These are phyloP conservation scores for Nebria brevicollis DNA, from an alignment of 2,888 invertebrate species.

Conservation along the genomic window DNA sequence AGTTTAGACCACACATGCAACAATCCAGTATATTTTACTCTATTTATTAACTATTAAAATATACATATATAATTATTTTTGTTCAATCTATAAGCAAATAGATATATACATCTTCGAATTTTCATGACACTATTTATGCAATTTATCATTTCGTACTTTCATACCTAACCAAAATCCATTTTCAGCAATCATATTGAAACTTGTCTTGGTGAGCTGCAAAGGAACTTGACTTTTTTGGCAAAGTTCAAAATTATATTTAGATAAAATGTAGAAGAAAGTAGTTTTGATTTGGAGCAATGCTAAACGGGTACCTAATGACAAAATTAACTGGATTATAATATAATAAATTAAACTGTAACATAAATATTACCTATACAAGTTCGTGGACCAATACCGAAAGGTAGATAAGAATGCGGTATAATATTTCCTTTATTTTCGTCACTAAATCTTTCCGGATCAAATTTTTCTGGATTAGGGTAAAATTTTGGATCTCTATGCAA, in stretches of 20 bases:
- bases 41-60: too few species aligned
- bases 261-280: slow-evolving; percentile 58
- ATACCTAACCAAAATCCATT: slow-evolving; percentile 60
- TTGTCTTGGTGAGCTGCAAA: slow-evolving; percentile 55
- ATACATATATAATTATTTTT: too few species aligned
- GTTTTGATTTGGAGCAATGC: slow-evolving; percentile 63
- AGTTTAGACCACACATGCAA: too few species aligned
- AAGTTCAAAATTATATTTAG: slow-evolving; percentile 60
- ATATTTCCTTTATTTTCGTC: slow-evolving; percentile 57
- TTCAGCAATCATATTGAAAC: slow-evolving; percentile 54
- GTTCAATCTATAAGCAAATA: too few species aligned
- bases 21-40: too few species aligned
- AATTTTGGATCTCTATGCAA: too few species aligned
- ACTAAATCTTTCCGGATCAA: slow-evolving; percentile 60
- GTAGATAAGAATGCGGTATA: slow-evolving; percentile 59
- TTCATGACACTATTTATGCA: slow-evolving; percentile 58
- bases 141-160: slow-evolving; percentile 57
- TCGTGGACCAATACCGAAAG: slow-evolving; percentile 64
- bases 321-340: neutral
- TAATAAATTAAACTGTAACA: slow-evolving; percentile 53
- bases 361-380: slow-evolving; percentile 60
- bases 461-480: slow-evolving; percentile 58
- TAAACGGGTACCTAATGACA: slow-evolving; percentile 49
- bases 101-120: slow-evolving; percentile 65
- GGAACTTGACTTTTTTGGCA: slow-evolving; percentile 62